Evolutionary conservation across 37 sponge, comb jelly and placozoan genomes (phyloP).

Genomic region (Spongilla lacustris): DNA sequence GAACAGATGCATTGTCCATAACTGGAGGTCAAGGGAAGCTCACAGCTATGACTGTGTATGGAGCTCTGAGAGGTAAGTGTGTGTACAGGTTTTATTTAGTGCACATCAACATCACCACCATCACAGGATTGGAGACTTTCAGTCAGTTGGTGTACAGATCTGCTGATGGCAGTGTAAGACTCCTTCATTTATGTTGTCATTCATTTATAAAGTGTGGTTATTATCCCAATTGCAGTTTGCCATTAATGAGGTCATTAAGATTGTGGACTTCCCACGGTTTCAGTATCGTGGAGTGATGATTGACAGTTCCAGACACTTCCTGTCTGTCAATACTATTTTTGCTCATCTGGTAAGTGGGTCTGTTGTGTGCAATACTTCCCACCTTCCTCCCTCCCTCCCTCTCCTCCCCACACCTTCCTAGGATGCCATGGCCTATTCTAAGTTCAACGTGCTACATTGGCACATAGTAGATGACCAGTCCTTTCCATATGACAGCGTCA

Average conservation of each 20-base stretch:
- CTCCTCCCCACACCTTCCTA: slow-evolving; percentile 7
- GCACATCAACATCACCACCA: not conserved
- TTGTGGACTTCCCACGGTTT: slow-evolving; percentile 83
- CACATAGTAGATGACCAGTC: slow-evolving; percentile 94
- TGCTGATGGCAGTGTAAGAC: slow-evolving; percentile 42
- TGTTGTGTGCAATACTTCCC: too few species aligned
- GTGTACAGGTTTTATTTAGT: not conserved
- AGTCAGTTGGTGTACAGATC: slow-evolving; percentile 76
- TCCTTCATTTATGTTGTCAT: not conserved
- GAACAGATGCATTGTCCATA: slow-evolving; percentile 36
- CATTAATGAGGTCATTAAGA: slow-evolving; percentile 19
- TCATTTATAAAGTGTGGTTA: too few species aligned
- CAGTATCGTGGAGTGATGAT: slow-evolving; percentile 81
- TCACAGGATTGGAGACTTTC: slow-evolving; percentile 91
- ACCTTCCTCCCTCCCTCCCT: not conserved
- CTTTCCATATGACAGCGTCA: slow-evolving; percentile 79
- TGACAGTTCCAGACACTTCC: slow-evolving; percentile 90
- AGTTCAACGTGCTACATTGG: slow-evolving; percentile 96
- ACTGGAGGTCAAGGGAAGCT: slow-evolving; percentile 34
- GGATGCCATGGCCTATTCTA: slow-evolving; percentile 89
- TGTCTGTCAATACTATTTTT: slow-evolving; percentile 61
- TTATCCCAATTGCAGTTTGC: slow-evolving; percentile 23
- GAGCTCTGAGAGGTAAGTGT: slow-evolving; percentile 71
- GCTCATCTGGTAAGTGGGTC: slow-evolving; percentile 58
- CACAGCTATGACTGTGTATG: slow-evolving; percentile 76